Evolutionary conservation across 1,140 invertebrate species (phyloP).

Genomic region (Melitaea cinxia): DNA sequence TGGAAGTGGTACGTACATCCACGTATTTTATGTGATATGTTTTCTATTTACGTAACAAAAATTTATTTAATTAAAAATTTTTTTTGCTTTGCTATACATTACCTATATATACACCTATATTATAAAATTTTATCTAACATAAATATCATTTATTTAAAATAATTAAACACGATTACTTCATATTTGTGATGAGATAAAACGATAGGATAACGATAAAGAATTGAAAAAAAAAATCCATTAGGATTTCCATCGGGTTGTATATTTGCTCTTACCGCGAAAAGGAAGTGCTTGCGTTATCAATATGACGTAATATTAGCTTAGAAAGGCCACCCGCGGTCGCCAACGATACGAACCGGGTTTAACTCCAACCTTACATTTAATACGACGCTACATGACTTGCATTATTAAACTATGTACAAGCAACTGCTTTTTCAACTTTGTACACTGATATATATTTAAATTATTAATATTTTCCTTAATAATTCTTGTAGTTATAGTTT

Average conservation of each 20-base stretch:
- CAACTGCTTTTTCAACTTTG: conserved; percentile 27
- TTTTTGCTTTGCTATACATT: too few species aligned
- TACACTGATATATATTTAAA: conserved; percentile 1
- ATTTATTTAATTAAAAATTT: too few species aligned
- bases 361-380: conserved; percentile 33
- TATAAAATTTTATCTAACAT: too few species aligned
- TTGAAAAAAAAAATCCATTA: neutral
- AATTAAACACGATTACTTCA: too few species aligned
- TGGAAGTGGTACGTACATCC: too few species aligned
- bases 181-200: too few species aligned
- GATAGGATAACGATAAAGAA: neutral
- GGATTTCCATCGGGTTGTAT: neutral
- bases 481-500: neutral
- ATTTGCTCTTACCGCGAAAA: conserved; percentile 23
- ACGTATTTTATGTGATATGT: too few species aligned
- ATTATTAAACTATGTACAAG: conserved; percentile 29
- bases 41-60: too few species aligned
- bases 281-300: conserved; percentile 33
- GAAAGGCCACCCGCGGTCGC: conserved; percentile 32
- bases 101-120: too few species aligned
- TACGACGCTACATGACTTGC: conserved; percentile 35
- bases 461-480: conserved; percentile 15
- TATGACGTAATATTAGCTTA: conserved; percentile 36
- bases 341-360: conserved; percentile 25
- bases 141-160: too few species aligned